Base-by-base conservation (phyloP, 2,113 vertebrate genomes). In the Lethenteron reissneri region DNA sequence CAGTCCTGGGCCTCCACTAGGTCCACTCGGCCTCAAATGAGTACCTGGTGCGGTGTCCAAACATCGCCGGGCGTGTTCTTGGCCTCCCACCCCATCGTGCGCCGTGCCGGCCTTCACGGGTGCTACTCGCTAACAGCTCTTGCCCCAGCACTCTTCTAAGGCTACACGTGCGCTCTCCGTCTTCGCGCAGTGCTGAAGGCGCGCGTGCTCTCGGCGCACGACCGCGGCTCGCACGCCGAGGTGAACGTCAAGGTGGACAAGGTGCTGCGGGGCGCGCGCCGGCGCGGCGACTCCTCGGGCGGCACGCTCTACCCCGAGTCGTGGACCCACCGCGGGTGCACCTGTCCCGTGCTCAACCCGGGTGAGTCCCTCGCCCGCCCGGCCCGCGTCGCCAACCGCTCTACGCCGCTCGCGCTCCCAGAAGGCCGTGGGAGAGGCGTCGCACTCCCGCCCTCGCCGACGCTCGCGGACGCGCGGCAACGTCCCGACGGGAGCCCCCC, bases 211-310 rank as follows among this genome's bases (percentile, higher is more conserved):
- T 89, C 88, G 19, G 94, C 92, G 72, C 90, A 99, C 19, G 94
- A 99, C 77, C 95, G 89, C 79, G 94, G 94, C 56, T 88, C 91
- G 71, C 94, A 97, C 60, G 94, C 90, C 10, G 94, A 99, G 77
- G 92, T 99, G 78, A 88, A 86, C 58, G 92, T 91, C 76, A 90
- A 94, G 79, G 84, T 99, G 75, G 89, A 92, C 79, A 97, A 99
- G 79, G 86, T 99, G 72, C 80, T 99, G 76, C 88, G 85, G 78
- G 87, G 83, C 74, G 85, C 87, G 73, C 89, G 87, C 78, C 73
- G 92, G 77, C 94, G 89, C 81, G 83, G 90, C 74, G 81, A 83
- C 13, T 80, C 80, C n/a, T 83, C 88, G 75, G 86, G 83, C 21
- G 80, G 82, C 73, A 90, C 81, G 0, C 83, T 99, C 57, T 99